Evolutionary conservation across 2,888 invertebrate species (phyloP), one percentile per base, ranked within the genome.

Genomic region (Mellilla xanthometata): DNA sequence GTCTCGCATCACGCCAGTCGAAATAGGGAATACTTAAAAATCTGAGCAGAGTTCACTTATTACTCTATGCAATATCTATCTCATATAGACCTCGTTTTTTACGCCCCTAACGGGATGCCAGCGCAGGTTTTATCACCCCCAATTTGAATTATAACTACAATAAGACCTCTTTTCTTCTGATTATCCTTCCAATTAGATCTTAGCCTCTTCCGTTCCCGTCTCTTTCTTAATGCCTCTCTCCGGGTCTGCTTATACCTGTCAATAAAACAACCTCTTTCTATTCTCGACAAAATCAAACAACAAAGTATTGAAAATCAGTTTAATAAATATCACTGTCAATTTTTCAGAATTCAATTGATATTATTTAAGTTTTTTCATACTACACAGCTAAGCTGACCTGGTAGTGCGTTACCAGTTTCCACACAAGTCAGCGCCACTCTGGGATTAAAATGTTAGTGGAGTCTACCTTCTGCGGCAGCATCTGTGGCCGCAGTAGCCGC

Each of bases 401-500:
- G n/a, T n/a, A n/a, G n/a, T n/a, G n/a, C n/a, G n/a, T n/a, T n/a
- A n/a, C n/a, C n/a, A n/a, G n/a, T n/a, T n/a, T n/a, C n/a, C n/a
- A n/a, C n/a, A n/a, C n/a, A n/a, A n/a, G n/a, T n/a, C n/a, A n/a
- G n/a, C n/a, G n/a, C n/a, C n/a, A n/a, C n/a, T n/a, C n/a, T n/a
- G n/a, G n/a, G n/a, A n/a, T n/a, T n/a, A n/a, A n/a, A n/a, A n/a
- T n/a, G n/a, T n/a, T n/a, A n/a, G n/a, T n/a, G n/a, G n/a, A n/a
- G n/a, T n/a, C n/a, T n/a, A 84, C 82, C 83, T 81, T 76, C 75
- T 65, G 39, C 65, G 65, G 45, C 77, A 77, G 55, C 76, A 75
- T 1, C 74, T 75, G 45, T 79, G 77, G 10, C 81, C 76, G 45
- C 84, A 84, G 42, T 68, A 62, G 19, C 50, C 46, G 47, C 80